A percentile compares a stretch with the other conserved stretches of the same genome.
Conservation (phyloP, 2,888 invertebrate genomes). For the Lacanobia wlatinum region DNA sequence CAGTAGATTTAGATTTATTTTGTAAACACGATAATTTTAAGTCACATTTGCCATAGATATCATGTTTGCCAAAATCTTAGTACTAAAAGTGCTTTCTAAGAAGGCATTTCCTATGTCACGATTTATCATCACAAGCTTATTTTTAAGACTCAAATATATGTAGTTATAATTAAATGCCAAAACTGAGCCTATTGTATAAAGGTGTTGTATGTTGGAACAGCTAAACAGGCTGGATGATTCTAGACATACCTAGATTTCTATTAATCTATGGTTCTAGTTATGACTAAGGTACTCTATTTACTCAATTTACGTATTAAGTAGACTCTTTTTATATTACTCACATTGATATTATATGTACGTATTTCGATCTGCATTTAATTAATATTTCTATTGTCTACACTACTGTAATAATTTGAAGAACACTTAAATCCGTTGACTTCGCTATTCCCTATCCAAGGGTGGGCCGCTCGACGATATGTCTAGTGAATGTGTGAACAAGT, state of each 20-base stretch:
- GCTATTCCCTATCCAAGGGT: slow-evolving; percentile 7
- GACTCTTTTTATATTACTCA: slow-evolving; percentile 27
- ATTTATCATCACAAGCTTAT: slow-evolving; percentile 33
- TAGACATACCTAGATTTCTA: slow-evolving; percentile 14
- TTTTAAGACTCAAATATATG: slow-evolving; percentile 28
- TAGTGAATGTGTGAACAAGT: slow-evolving; percentile 13
- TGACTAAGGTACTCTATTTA: slow-evolving; percentile 20
- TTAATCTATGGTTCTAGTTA: slow-evolving; percentile 8
- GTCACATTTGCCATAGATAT: slow-evolving; percentile 23
- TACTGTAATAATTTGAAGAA: slow-evolving; percentile 18
- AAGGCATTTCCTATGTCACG: slow-evolving; percentile 23
- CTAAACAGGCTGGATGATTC: slow-evolving; percentile 27
- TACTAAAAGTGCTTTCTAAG: slow-evolving; percentile 24
- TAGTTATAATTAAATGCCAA: slow-evolving; percentile 39
- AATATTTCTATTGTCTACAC: slow-evolving; percentile 22
- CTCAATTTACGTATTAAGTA: slow-evolving; percentile 26
- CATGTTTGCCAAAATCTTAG: slow-evolving; percentile 46
- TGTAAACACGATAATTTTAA: slow-evolving; percentile 15
- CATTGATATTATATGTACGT: slow-evolving; percentile 46
- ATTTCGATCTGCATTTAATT: slow-evolving; percentile 38
- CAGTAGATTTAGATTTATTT: background rate
- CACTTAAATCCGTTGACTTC: slow-evolving; percentile 1
- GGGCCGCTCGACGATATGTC: background rate
- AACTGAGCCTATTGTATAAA: slow-evolving; percentile 33
- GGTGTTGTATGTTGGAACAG: slow-evolving; percentile 17